Base-by-base conservation (phyloP, 2,113 vertebrate genomes). In the Psilopogon haemacephalus region DNA sequence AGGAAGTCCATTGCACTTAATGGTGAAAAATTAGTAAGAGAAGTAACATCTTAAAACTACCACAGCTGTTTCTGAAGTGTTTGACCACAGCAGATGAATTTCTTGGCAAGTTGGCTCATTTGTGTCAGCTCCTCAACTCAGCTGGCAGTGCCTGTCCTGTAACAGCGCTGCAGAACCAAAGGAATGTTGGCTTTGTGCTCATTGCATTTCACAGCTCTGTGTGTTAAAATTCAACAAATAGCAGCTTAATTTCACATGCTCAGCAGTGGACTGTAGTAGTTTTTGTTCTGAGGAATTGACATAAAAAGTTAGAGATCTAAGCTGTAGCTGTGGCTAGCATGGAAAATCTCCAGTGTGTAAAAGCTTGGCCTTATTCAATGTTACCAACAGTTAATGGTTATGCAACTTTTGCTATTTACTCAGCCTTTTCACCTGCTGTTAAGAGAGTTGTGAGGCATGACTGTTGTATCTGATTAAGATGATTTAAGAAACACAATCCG, bases 171-270 rank as follows among this genome's bases (percentile, higher is more conserved):
- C 70, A 90, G 73, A 84, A 12, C 38, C 28, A 71, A 33, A 64
- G 62, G 62, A 84, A 58, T 38, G 54, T 32, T 90, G 30, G 46
- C 60, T 59, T 59, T 52, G 69, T 1, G 7, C 73, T 74, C 77
- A 30, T 2, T 56, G 54, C 56, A 72, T 73, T 72, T 92, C 81
- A 84, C 17, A 16, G 84, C 17, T 71, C 73, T 63, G 13, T 24
- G 20, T 48, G 78, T 84, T 94, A 92, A 94, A 71, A 69, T 92
- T 82, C 92, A 89, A 89, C 80, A 71, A 74, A 71, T 4, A 60
- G 58, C 65, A 48, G 30, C 44, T 68, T 68, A 8, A 64, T 84
- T 93, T 76, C 55, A 62, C 33, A 15, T 90, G 79, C 67, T 86
- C 65, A 72, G 81, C 62, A 75, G 24, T 46, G 38, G 63, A n/a